These are phyloP conservation scores for Colaptes auratus DNA, from an alignment of 2,113 vertebrate species.

Conservation along the genomic window DNA sequence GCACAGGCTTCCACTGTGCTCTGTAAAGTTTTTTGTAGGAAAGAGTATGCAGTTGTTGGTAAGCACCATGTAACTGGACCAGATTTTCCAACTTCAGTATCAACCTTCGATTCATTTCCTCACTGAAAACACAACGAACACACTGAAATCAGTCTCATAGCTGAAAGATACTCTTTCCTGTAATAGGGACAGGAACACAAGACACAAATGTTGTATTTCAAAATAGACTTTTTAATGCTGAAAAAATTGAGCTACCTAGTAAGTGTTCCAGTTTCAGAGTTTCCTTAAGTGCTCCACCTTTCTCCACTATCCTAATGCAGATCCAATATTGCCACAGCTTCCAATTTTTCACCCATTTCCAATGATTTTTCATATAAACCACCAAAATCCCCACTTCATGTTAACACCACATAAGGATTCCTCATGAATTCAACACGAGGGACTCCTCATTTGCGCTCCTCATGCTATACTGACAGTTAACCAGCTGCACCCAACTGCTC, in stretches of 20 bases:
- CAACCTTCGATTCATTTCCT: conserved; percentile 55
- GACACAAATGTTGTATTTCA: neutral
- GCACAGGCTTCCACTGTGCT: conserved; percentile 54
- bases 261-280: neutral
- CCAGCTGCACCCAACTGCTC: neutral
- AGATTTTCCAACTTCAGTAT: conserved; percentile 56
- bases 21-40: neutral
- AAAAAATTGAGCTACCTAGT: neutral
- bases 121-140: conserved; percentile 26
- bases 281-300: neutral
- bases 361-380: neutral
- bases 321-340: neutral
- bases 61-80: conserved; percentile 10
- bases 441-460: too few species aligned
- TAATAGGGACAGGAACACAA: neutral
- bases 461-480: rapidly evolving
- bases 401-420: neutral
- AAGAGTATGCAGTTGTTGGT: conserved; percentile 37
- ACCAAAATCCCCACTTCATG: neutral
- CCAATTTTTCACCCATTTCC: neutral
- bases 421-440: too few species aligned
- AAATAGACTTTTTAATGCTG: neutral
- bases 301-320: neutral
- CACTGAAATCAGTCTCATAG: neutral
- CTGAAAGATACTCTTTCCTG: neutral